Conservation (phyloP, 2,113 vertebrate species). For the Tinamus guttatus region DNA sequence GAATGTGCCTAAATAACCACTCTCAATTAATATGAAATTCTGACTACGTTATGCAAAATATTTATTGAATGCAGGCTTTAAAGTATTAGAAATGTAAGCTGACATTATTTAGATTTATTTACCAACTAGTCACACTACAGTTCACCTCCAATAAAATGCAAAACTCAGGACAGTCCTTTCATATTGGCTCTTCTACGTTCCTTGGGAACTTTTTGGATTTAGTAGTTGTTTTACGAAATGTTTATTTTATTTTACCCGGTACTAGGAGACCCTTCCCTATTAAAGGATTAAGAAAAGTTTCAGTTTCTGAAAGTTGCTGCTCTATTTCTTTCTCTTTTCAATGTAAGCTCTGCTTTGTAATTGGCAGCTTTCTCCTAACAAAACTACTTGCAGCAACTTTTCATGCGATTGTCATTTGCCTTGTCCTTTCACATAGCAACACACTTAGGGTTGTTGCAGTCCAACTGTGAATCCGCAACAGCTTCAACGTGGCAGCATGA, state of each 20-base stretch:
- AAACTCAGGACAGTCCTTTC: neutral
- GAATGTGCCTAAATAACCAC: neutral
- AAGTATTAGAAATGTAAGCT: neutral
- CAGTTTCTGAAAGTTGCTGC: rapidly evolving
- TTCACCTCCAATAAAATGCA: neutral
- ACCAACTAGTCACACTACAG: neutral
- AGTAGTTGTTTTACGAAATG: neutral
- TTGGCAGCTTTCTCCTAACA: neutral
- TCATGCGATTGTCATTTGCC: neutral
- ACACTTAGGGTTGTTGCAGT: neutral
- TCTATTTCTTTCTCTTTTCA: neutral
- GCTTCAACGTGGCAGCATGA: conserved; percentile 43
- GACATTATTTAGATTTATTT: neutral
- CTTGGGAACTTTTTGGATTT: neutral
- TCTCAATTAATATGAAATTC: neutral
- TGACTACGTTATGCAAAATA: neutral
- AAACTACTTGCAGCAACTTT: neutral
- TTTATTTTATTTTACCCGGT: neutral
- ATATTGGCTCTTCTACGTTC: neutral
- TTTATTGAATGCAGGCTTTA: neutral
- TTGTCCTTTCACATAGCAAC: conserved; percentile 27
- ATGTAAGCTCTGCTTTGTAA: neutral
- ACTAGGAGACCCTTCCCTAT: neutral
- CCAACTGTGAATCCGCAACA: conserved; percentile 18
- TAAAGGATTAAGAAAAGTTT: neutral